A percentile compares a stretch with the other conserved stretches of the same genome.
Conservation (phyloP, 1,140 invertebrate genomes). For the Leptoteleia sp. region DNA sequence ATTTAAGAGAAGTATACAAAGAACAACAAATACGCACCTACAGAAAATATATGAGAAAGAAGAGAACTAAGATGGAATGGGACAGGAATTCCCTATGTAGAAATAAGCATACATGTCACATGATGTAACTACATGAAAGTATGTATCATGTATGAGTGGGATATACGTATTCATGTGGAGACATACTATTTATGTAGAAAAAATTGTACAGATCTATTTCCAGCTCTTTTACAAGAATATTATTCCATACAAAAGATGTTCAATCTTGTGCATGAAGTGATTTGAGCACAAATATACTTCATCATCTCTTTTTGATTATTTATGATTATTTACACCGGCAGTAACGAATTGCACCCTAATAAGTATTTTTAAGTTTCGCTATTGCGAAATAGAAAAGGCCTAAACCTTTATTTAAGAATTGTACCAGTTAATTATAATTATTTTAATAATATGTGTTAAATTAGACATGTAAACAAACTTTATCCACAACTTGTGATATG, state of each 20-base stretch:
- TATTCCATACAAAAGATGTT: slow-evolving; percentile 2
- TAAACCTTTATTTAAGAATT: too few species aligned
- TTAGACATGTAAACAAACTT: too few species aligned
- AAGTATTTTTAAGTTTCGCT: too few species aligned
- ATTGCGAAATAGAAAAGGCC: too few species aligned
- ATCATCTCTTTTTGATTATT: too few species aligned
- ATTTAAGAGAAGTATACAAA: slow-evolving; percentile 5
- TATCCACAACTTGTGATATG: too few species aligned
- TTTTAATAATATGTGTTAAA: too few species aligned
- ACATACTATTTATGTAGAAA: slow-evolving; percentile 16
- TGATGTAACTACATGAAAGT: slow-evolving; percentile 20
- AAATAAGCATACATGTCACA: slow-evolving; percentile 29
- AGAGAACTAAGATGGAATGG: slow-evolving; percentile 41
- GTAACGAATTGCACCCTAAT: too few species aligned
- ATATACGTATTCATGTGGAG: slow-evolving; percentile 21
- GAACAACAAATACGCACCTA: slow-evolving; percentile 10
- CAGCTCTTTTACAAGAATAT: slow-evolving; percentile 12
- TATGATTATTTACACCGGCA: too few species aligned
- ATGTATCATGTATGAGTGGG: slow-evolving; percentile 16
- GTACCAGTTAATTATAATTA: too few species aligned
- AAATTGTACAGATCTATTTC: slow-evolving; percentile 26
- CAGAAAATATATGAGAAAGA: slow-evolving; percentile 31
- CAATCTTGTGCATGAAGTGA: neutral
- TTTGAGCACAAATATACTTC: neutral
- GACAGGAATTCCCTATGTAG: slow-evolving; percentile 35